Evolutionary conservation across 2,113 vertebrate species (phyloP).

Genomic region (Microcebus lehilahytsara): DNA sequence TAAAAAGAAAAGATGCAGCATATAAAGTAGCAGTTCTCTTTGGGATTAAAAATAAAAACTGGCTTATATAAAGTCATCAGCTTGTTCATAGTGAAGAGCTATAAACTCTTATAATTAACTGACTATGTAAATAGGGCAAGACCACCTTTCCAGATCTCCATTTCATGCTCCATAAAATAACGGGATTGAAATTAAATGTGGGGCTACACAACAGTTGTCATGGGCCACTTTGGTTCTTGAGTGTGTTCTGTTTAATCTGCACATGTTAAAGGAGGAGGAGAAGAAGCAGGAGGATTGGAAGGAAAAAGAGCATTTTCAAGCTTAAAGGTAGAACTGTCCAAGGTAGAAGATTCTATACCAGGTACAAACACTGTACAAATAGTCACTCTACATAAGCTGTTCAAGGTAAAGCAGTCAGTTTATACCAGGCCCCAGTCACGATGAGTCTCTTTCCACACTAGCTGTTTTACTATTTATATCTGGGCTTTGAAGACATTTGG

Average conservation of each 20-base stretch:
- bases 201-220: background rate
- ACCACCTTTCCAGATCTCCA: background rate
- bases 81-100: background rate
- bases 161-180: background rate
- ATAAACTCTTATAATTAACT: background rate
- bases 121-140: background rate
- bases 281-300: background rate
- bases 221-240: background rate
- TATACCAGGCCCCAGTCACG: fast-evolving
- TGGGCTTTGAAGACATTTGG: background rate
- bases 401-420: background rate
- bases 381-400: background rate
- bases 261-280: background rate
- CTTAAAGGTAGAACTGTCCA: background rate
- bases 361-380: background rate
- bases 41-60: background rate
- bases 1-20: background rate
- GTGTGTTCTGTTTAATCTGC: background rate
- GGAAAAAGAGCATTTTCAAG: background rate
- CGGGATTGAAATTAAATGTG: background rate
- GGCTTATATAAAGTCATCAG: background rate
- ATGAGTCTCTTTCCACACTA: background rate
- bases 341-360: background rate
- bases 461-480: background rate
- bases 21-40: background rate